A percentile compares a stretch with the other conserved stretches of the same genome.
Evolutionary conservation across 2,888 invertebrate genomes (phyloP).

Genomic region (Caradrina kadenii): DNA sequence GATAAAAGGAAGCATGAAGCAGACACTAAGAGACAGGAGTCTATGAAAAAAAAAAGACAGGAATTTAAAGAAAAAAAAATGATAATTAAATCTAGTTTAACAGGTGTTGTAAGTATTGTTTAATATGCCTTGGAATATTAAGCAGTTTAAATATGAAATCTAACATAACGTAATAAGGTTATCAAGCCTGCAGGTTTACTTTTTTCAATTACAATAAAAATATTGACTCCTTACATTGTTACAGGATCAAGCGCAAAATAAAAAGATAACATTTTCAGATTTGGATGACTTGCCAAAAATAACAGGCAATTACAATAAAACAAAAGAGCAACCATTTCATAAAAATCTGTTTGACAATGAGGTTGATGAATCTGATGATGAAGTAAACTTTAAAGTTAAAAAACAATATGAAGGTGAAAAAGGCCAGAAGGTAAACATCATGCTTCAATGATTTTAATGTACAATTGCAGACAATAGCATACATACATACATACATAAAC

Average conservation of each 20-base stretch:
- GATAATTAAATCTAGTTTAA: slow-evolving; percentile 92
- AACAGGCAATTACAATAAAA: slow-evolving; percentile 42
- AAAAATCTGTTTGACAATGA: slow-evolving; percentile 87
- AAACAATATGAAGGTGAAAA: slow-evolving; percentile 92
- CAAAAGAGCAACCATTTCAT: slow-evolving; percentile 60
- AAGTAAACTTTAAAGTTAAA: slow-evolving; percentile 91
- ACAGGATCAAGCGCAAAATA: slow-evolving; percentile 89
- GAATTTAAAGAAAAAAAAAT: slow-evolving; percentile 92
- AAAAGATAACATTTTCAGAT: slow-evolving; percentile 92
- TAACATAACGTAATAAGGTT: neutral
- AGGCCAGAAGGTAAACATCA: slow-evolving; percentile 89
- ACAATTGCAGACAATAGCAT: too few species aligned
- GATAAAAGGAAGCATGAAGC: slow-evolving; percentile 83
- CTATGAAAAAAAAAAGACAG: slow-evolving; percentile 92
- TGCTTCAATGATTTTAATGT: neutral
- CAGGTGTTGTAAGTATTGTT: slow-evolving; percentile 89
- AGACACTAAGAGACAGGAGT: slow-evolving; percentile 92
- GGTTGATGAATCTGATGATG: slow-evolving; percentile 86
- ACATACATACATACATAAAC: too few species aligned
- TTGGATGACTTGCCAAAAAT: slow-evolving; percentile 70
- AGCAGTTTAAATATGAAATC: neutral
- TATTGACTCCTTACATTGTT: slow-evolving; percentile 52
- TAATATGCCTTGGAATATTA: neutral
- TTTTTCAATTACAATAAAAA: neutral
- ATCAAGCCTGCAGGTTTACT: neutral